Percentiles rank a stretch among this genome's conserved stretches.
phyloP scores from a whole-genome alignment of 1,140 invertebrate genomes.

The Drosophila prosaltans region DNA sequence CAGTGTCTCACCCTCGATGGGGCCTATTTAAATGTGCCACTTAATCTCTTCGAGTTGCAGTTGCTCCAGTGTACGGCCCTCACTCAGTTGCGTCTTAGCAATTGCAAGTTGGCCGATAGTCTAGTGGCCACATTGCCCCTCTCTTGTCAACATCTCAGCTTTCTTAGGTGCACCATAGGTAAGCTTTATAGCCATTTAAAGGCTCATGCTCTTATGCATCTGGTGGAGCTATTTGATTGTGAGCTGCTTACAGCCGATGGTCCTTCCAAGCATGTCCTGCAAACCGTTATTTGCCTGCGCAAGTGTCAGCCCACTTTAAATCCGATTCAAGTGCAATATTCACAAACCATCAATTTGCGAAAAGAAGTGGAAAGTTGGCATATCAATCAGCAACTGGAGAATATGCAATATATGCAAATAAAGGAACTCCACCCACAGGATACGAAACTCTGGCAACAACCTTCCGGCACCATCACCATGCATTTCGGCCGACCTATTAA shows the following conservation, averaged over 20 bases:
- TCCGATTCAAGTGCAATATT: not conserved
- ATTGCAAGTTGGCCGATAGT: conserved; percentile 29
- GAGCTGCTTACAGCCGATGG: not conserved
- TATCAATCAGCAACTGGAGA: not conserved
- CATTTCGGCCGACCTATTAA: conserved; percentile 35
- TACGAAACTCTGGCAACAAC: conserved; percentile 18
- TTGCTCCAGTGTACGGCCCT: conserved; percentile 48
- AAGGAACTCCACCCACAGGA: conserved; percentile 23
- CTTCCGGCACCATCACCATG: conserved; percentile 44
- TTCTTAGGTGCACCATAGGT: conserved; percentile 31
- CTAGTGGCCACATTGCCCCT: conserved; percentile 24
- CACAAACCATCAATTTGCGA: conserved; percentile 21
- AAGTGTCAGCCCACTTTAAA: not conserved
- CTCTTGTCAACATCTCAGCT: conserved; percentile 28
- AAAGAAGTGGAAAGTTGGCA: conserved; percentile 37
- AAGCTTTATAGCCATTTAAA: not conserved
- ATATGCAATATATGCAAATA: conserved; percentile 29
- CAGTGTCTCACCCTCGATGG: conserved; percentile 43
- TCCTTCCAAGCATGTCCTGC: conserved; percentile 6
- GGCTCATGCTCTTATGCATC: conserved; percentile 10
- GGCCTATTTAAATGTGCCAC: conserved; percentile 26
- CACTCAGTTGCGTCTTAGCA: conserved; percentile 39
- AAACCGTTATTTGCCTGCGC: not conserved
- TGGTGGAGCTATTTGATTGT: conserved; percentile 41
- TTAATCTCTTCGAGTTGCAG: conserved; percentile 33